Evolutionary conservation across 1,140 invertebrate species (phyloP).

Genomic region (Papilio machaon): DNA sequence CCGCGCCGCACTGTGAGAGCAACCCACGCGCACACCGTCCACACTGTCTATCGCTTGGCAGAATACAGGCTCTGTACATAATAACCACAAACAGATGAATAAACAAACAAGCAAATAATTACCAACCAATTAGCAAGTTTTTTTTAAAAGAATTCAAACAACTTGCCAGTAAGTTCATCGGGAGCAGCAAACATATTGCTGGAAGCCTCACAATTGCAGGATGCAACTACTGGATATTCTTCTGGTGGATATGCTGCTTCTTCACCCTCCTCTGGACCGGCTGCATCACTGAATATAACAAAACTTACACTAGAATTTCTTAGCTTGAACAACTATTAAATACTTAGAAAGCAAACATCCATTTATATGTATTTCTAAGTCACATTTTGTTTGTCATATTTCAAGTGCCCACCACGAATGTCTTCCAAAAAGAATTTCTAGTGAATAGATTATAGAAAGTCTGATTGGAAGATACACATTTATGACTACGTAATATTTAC

Average conservation of each 20-base stretch:
- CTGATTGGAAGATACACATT: background rate
- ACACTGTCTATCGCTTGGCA: conserved; percentile 89
- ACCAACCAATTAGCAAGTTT: too few relatives aligned
- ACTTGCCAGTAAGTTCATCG: conserved; percentile 57
- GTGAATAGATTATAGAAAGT: background rate
- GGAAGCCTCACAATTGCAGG: conserved; percentile 62
- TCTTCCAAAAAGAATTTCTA: background rate
- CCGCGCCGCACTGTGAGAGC: conserved; percentile 86
- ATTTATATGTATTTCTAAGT: background rate
- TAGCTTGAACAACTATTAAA: background rate
- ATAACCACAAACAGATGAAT: background rate
- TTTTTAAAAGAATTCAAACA: background rate
- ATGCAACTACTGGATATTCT: conserved; percentile 54
- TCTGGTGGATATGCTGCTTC: conserved; percentile 63
- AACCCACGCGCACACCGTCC: conserved; percentile 90
- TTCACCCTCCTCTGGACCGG: conserved; percentile 62
- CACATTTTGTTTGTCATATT: too few relatives aligned
- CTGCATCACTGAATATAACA: conserved; percentile 50
- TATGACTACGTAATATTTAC: conserved; percentile 25
- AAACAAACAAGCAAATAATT: background rate
- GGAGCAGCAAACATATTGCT: conserved; percentile 65
- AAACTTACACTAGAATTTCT: background rate
- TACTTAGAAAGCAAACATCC: background rate
- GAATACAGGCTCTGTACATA: conserved; percentile 72
- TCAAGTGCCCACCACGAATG: too few relatives aligned